Conservation (phyloP, 2,113 vertebrate genomes). For the Bambusicola thoracicus region DNA sequence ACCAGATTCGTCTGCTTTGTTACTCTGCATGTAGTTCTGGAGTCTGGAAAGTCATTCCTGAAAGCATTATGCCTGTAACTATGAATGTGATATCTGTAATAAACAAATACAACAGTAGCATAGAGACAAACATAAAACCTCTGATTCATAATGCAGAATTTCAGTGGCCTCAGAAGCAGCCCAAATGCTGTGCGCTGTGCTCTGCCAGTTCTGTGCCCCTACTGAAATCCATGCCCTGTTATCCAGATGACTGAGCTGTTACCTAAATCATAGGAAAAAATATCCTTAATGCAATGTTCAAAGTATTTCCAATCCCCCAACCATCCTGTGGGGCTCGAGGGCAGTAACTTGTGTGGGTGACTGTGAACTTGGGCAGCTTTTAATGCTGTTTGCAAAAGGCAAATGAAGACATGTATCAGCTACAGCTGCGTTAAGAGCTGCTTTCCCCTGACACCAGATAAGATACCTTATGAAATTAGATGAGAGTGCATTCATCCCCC, state of each 20-base stretch:
- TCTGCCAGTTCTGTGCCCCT: not conserved
- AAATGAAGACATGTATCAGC: not conserved
- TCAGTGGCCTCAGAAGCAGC: not conserved
- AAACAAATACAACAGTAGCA: not conserved
- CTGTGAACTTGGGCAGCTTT: not conserved
- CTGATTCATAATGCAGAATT: not conserved
- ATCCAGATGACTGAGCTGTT: not conserved
- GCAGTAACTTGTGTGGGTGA: not conserved
- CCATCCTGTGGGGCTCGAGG: not conserved
- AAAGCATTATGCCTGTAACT: not conserved
- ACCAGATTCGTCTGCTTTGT: not conserved
- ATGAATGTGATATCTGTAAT: not conserved
- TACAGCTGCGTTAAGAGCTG: not conserved
- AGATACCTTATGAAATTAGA: slow-evolving; percentile 4
- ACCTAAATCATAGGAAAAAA: not conserved
- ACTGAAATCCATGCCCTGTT: not conserved
- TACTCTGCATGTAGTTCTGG: fast-evolving
- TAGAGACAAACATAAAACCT: not conserved
- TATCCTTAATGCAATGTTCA: not conserved
- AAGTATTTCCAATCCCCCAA: not conserved
- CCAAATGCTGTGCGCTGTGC: not conserved
- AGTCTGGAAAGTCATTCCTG: not conserved
- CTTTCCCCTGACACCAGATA: slow-evolving; percentile 28
- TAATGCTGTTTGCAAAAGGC: not conserved
- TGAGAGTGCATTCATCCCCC: not conserved